Base-by-base conservation (phyloP, 1,140 invertebrate genomes). In the Dendroctonus valens region DNA sequence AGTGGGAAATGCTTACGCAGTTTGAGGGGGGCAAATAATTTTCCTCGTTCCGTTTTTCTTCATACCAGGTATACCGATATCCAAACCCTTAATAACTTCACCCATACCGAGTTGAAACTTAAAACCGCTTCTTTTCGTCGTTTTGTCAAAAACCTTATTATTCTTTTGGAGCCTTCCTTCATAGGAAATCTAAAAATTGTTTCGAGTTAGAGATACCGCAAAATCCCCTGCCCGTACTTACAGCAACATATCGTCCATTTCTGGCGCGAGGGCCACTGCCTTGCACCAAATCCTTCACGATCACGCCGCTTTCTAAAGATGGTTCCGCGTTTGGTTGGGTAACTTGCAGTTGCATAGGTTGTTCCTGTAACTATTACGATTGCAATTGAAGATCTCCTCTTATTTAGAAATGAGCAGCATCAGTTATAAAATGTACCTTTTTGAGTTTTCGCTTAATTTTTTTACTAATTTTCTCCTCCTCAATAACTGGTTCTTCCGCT, bases 1-100 rank as follows among this genome's bases (percentile, higher is more conserved):
- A 39, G 61, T 26, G 26, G 50, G 12, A 26, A 44, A 62, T 72
- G 86, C 87, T 85, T 86, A 96, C 85, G 85, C 94, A 85, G 94
- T 87, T 38, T 86, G 80, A 59, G 94, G 84, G 61, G 95, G 95
- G 77, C 94, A 89, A 6, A 85, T 86, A 51, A 98, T 86, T 72
- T 85, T 86, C 75, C 95, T 85, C 78, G 94, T 96, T 58, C 94
- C 94, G 39, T 94, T 95, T 72, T 96, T 88, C 82, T 92, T 96
- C 93, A 95, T 94, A 68, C 93, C 94, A 69, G 78, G 75, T 6
- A 97, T 79, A 40, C 93, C 96, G 57, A 91, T 76, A 76, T 97
- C 94, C 94, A 93, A 97, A 38, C 92, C 96, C 73, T 89, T 89
- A 70, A 97, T 96, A 0, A 97, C 94, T 79, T 96, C 91, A 52